Conservation (phyloP, 2,113 vertebrate species). For the Lampris megalopsis region DNA sequence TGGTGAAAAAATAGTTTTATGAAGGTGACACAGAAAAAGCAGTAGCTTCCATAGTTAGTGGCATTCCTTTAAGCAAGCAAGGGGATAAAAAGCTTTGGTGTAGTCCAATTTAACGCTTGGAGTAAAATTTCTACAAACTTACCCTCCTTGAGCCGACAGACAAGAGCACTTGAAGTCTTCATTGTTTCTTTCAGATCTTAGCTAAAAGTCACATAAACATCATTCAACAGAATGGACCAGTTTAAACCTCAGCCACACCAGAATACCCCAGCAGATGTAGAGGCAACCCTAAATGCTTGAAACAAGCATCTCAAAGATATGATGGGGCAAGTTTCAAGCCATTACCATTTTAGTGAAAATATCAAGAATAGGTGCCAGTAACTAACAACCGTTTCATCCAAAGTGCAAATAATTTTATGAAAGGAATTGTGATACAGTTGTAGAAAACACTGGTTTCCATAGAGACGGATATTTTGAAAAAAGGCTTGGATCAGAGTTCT, state of each 20-base stretch:
- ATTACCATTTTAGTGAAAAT: too few relatives aligned
- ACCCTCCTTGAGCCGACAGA: neutral
- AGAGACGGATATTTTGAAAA: neutral
- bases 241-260: neutral
- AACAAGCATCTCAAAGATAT: neutral
- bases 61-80: too few relatives aligned
- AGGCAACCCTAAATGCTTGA: neutral
- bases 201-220: too few relatives aligned
- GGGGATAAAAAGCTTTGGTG: neutral
- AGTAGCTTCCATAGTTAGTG: too few relatives aligned
- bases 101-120: constrained; percentile 27
- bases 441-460: too few relatives aligned
- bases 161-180: neutral
- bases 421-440: neutral
- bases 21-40: too few relatives aligned
- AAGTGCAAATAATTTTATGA: neutral
- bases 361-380: too few relatives aligned
- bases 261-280: neutral
- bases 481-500: neutral
- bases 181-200: too few relatives aligned
- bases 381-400: too few relatives aligned
- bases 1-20: too few relatives aligned
- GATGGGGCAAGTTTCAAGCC: neutral
- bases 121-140: constrained; percentile 6
- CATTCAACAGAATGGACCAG: neutral